Base-by-base conservation (phyloP, 2,888 invertebrate species). In the Xestia ashworthii region DNA sequence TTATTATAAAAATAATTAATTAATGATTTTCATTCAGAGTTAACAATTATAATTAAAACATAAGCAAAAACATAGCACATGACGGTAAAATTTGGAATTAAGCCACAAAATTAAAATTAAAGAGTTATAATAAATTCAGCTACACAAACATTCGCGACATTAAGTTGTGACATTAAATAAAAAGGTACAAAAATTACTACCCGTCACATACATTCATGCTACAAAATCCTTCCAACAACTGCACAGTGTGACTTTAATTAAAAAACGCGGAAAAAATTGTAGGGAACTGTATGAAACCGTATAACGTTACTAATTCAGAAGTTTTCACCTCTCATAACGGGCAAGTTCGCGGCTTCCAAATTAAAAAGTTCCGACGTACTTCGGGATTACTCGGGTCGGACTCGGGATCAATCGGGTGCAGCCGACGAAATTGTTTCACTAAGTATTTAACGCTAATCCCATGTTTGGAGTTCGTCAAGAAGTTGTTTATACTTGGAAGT, bases 271-370 rank as follows among this genome's bases (percentile, higher is more conserved):
- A 74, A 50, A 76, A 74, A 70, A 68, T n/a, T 62, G 12, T 75
- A 62, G 22, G n/a, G 62, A 76, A 73, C 41, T 84, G n/a, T 64
- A 76, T 71, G 74, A 71, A 75, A 41, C 62, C 58, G 68, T 48
- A 64, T 76, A 78, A 78, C 75, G 74, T 87, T 89, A 90, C 87
- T 90, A 89, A 89, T 89, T 87, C 76, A 55, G 81, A 89, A 90
- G 88, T 90, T 89, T 86, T 75, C 84, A 83, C 87, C 84, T 87
- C 81, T 85, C 85, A 84, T 88, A 89, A 77, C 85, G 70, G 73
- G 74, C 41, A 81, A 86, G 81, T 83, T 74, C 6, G 73, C 65
- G 68, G 69, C 55, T 69, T 66, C 50, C 68, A 81, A 87, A 88
- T 89, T 85, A 83, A 87, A 88, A 89, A 87, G 84, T 87, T 81